Evolutionary conservation across 2,797 vertebrate genomes (phyloP).

Genomic region (Tamandua tetradactyla): DNA sequence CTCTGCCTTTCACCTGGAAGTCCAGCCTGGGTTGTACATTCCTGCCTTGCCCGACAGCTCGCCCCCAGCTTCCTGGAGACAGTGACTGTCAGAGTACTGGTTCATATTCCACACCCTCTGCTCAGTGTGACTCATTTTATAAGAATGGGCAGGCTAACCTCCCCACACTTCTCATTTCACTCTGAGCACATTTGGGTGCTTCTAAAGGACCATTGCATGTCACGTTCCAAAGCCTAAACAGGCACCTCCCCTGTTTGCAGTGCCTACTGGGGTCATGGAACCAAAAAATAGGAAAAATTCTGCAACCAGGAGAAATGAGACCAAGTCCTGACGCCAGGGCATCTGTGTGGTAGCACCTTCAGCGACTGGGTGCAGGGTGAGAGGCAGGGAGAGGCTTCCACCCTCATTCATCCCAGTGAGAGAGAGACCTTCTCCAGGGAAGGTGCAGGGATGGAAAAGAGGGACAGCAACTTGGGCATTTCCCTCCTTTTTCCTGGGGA

Average conservation of each 20-base stretch:
- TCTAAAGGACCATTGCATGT: background rate
- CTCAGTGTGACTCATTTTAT: background rate
- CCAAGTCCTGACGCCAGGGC: background rate
- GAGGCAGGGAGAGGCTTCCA: background rate
- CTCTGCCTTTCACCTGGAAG: background rate
- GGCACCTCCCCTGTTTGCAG: background rate
- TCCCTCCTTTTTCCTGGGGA: background rate
- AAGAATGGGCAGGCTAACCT: background rate
- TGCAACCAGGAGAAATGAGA: background rate
- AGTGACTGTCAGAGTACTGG: background rate
- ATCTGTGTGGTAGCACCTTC: background rate
- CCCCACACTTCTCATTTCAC: background rate
- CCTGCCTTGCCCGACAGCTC: background rate
- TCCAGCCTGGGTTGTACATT: background rate
- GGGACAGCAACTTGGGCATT: background rate
- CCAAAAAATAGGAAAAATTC: background rate
- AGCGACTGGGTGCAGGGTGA: accelerated
- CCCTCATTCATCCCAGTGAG: background rate
- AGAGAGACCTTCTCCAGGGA: background rate
- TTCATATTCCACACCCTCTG: slow-evolving; percentile 2
- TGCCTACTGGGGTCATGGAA: background rate
- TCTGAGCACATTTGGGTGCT: background rate
- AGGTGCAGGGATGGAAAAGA: background rate
- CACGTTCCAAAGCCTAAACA: background rate
- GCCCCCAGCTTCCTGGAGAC: background rate